phyloP scores from a whole-genome alignment of 2,113 vertebrate species.

The Trichechus manatus region DNA sequence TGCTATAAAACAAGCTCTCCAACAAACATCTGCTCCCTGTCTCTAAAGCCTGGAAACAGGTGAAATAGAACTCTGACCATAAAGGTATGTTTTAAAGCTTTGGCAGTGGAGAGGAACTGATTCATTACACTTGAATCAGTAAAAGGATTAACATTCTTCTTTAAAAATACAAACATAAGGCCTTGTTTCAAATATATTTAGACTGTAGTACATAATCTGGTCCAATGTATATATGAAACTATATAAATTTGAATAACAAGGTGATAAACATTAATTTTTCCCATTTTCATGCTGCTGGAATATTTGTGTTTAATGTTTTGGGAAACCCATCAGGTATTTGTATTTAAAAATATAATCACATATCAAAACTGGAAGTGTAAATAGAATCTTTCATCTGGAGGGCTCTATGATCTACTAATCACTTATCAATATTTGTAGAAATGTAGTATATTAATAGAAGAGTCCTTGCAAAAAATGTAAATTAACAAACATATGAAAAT shows the following conservation, averaged over 20 bases:
- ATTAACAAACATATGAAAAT: not conserved
- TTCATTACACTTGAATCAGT: not conserved
- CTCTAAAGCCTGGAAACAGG: not conserved
- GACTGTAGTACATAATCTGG: not conserved
- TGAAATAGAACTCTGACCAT: not conserved
- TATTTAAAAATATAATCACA: not conserved
- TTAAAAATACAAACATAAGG: not conserved
- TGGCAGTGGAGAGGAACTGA: not conserved
- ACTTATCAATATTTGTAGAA: not conserved
- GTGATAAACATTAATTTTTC: not conserved
- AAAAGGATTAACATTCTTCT: not conserved
- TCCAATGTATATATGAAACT: not conserved
- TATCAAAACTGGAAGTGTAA: not conserved
- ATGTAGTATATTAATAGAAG: not conserved
- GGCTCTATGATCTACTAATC: not conserved
- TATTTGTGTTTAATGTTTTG: not conserved
- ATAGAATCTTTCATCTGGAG: not conserved
- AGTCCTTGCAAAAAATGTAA: not conserved
- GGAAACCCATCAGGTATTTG: not conserved
- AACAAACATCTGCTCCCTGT: constrained; percentile 59
- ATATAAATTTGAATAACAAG: not conserved
- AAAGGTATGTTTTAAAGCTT: not conserved
- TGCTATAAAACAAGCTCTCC: constrained; percentile 35
- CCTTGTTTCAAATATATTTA: not conserved
- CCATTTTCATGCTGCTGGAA: not conserved